Evolutionary conservation across 2,888 invertebrate genomes (phyloP).

Genomic region (Metallyticus violacea): DNA sequence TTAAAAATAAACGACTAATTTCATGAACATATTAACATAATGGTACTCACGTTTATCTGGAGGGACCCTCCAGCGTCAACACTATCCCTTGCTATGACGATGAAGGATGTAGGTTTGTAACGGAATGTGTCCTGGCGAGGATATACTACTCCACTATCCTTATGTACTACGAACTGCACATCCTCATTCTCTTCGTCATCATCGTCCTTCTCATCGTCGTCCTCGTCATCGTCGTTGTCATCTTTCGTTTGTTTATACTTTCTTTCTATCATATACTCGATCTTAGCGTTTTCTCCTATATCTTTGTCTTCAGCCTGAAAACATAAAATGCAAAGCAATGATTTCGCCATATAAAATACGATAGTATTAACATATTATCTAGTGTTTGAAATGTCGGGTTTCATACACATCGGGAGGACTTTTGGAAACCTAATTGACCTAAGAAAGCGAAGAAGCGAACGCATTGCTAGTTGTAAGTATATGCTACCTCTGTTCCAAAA

Average conservation of each 20-base stretch:
- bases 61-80: background rate
- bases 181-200: background rate
- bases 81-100: background rate
- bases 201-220: background rate
- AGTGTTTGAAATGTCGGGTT: too few species aligned
- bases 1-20: too few species aligned
- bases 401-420: too few species aligned
- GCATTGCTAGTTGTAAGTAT: too few species aligned
- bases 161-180: conserved; percentile 54
- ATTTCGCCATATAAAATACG: too few species aligned
- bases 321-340: too few species aligned
- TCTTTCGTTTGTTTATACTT: background rate
- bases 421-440: too few species aligned
- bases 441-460: too few species aligned
- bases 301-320: conserved; percentile 58
- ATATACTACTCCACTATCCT: conserved; percentile 57
- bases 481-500: too few species aligned
- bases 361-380: too few species aligned
- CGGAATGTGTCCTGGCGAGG: background rate
- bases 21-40: too few species aligned
- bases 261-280: conserved; percentile 44
- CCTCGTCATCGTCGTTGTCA: background rate
- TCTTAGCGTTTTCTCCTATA: conserved; percentile 54
- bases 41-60: background rate
- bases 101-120: background rate